Conservation (phyloP, 2,797 vertebrate species). For the Limnodromus scolopaceus region DNA sequence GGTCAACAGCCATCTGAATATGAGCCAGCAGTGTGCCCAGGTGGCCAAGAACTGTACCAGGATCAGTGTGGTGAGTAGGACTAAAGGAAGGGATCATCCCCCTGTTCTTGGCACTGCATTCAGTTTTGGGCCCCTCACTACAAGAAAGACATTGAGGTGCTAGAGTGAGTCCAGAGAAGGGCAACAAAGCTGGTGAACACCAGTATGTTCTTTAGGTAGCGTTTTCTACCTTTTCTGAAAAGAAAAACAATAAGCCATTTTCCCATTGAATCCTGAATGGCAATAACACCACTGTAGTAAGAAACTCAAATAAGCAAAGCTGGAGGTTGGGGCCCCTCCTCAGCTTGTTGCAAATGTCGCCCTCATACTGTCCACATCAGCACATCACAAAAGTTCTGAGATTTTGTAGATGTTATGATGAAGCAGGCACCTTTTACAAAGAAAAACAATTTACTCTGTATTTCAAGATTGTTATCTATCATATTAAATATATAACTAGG, state of each 20-base stretch:
- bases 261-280: background rate
- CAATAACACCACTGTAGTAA: background rate
- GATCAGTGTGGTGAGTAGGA: no score
- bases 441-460: background rate
- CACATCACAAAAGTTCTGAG: background rate
- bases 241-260: background rate
- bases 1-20: no score
- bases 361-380: background rate
- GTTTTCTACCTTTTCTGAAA: background rate
- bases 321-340: background rate
- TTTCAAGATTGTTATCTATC: background rate
- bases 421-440: background rate
- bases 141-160: no score
- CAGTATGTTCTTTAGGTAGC: background rate
- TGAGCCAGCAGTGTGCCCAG: no score
- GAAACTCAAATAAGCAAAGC: background rate
- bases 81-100: no score
- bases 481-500: background rate
- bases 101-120: no score
- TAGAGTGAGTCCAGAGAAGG: no score
- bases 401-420: background rate
- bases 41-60: no score
- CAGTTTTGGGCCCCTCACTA: no score
- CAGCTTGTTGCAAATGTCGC: background rate
- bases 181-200: background rate